These are phyloP conservation scores for Gymnothorax javanicus DNA, from an alignment of 2,797 vertebrate genomes.

Conservation along the genomic window DNA sequence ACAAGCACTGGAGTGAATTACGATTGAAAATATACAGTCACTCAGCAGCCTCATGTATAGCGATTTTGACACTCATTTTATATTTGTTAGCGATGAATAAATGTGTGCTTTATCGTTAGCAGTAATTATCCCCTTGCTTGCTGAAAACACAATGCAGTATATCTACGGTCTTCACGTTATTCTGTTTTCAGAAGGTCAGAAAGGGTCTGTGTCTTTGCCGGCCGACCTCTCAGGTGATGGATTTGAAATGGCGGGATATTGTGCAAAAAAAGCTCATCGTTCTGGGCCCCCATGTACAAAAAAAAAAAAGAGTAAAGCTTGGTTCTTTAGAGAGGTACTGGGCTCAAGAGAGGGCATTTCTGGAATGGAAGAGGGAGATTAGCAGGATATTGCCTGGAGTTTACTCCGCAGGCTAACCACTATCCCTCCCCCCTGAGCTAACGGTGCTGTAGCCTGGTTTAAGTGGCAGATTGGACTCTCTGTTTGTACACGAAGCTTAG, in stretches of 20 bases:
- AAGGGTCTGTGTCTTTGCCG: conserved; percentile 48
- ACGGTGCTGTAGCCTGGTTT: neutral
- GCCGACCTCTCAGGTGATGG: conserved; percentile 51
- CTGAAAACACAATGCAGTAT: conserved; percentile 45
- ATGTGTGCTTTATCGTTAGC: conserved; percentile 54
- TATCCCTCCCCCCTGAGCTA: neutral
- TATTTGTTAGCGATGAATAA: conserved; percentile 32
- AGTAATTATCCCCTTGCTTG: conserved; percentile 53
- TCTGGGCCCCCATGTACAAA: neutral
- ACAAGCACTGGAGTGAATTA: conserved; percentile 49
- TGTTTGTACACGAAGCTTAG: conserved; percentile 10
- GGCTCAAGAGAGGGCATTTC: conserved; percentile 11
- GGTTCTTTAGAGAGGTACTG: neutral
- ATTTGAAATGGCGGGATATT: conserved; percentile 31
- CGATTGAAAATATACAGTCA: conserved; percentile 35
- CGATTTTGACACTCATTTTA: conserved; percentile 39
- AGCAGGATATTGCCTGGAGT: neutral
- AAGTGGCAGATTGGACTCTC: neutral
- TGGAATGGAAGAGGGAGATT: conserved; percentile 23
- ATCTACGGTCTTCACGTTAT: conserved; percentile 41
- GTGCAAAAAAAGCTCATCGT: neutral
- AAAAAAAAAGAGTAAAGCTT: neutral
- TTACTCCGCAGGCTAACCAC: neutral
- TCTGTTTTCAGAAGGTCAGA: conserved; percentile 42
- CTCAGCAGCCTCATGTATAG: conserved; percentile 45